Percentiles rank a stretch among this genome's conserved stretches.
Conservation (phyloP, 2,888 invertebrate species). For the Polyommatus iphigenia region DNA sequence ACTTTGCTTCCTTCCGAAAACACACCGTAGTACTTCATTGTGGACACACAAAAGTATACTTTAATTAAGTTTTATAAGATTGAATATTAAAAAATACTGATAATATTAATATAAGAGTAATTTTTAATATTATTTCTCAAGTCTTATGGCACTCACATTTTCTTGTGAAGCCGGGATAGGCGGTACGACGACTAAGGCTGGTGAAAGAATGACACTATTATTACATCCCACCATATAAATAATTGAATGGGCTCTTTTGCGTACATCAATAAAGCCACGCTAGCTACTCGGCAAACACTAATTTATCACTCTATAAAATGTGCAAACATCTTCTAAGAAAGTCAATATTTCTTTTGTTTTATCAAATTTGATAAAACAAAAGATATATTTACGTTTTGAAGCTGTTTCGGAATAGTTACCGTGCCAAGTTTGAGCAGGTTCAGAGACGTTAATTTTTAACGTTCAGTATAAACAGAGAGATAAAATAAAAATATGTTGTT, state of each 20-base stretch:
- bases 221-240: neutral
- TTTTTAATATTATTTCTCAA: constrained; percentile 16
- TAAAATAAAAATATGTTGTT: too few species aligned
- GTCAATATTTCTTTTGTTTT: constrained; percentile 23
- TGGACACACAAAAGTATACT: constrained; percentile 14
- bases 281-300: constrained; percentile 8
- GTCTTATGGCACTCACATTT: neutral
- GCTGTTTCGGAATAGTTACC: neutral
- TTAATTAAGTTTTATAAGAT: neutral
- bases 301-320: constrained; percentile 8
- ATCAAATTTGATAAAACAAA: constrained; percentile 3
- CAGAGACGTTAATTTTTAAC: neutral
- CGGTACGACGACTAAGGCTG: too few species aligned
- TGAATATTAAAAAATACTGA: neutral
- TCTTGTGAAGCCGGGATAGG: neutral
- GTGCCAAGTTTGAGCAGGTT: neutral
- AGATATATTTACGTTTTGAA: neutral
- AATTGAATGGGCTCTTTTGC: constrained; percentile 3
- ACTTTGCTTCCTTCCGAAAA: constrained; percentile 60
- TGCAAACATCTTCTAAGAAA: neutral
- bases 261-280: constrained; percentile 9
- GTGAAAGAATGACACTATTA: neutral
- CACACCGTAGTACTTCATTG: constrained; percentile 42
- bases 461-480: neutral
- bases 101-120: neutral